A percentile compares a stretch with the other conserved stretches of the same genome.
Evolutionary conservation across 2,797 vertebrate species (phyloP).

Genomic region (Lindbergichthys nudifrons): DNA sequence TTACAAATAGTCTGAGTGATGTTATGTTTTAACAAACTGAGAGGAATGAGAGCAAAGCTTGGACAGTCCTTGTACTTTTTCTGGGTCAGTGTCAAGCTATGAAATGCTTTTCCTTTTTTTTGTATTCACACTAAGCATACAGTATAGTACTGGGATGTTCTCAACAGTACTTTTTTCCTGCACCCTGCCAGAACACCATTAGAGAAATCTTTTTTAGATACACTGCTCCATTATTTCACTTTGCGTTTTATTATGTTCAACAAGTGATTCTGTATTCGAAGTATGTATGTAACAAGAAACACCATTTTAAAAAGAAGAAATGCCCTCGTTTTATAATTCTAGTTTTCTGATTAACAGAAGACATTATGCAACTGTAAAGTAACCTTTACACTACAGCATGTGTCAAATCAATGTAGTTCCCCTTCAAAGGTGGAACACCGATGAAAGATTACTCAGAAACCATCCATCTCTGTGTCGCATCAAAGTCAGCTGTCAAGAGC

Average conservation of each 20-base stretch:
- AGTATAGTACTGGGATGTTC: no score
- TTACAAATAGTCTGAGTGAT: not conserved
- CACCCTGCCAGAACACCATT: no score
- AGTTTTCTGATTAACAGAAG: not conserved
- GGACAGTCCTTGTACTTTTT: not conserved
- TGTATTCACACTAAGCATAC: not conserved
- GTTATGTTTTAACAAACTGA: not conserved
- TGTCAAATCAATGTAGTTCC: not conserved
- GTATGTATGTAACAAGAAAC: not conserved
- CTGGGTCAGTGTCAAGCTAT: not conserved
- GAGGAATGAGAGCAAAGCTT: not conserved
- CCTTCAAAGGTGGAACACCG: not conserved
- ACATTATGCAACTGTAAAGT: not conserved
- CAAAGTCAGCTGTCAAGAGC: conserved; percentile 2
- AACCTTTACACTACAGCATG: not conserved
- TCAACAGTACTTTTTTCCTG: no score
- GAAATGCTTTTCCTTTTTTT: conserved; percentile 4
- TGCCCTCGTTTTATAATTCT: not conserved
- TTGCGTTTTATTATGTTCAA: not conserved
- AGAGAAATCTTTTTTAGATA: no score
- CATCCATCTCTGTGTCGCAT: not conserved
- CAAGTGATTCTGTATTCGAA: not conserved
- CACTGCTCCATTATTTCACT: not conserved
- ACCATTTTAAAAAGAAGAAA: not conserved
- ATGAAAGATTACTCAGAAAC: not conserved